Evolutionary conservation across 2,888 invertebrate genomes (phyloP).

Genomic region (Parasteatoda lunata): DNA sequence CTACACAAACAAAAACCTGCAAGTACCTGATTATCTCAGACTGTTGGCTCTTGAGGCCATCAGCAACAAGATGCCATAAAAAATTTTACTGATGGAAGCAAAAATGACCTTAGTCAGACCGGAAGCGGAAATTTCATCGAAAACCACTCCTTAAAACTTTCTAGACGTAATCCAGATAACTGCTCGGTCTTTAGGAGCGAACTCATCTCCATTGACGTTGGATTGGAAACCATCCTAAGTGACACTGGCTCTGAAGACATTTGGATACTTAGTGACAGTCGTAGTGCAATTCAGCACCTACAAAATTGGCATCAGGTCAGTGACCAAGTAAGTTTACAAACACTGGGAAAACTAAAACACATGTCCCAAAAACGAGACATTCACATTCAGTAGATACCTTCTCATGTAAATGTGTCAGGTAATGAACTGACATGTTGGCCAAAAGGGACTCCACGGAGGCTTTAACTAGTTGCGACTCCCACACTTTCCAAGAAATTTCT

Average conservation of each 20-base stretch:
- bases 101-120: conserved; percentile 1
- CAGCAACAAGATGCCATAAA: not conserved
- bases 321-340: not conserved
- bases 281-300: not conserved
- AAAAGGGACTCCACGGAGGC: not conserved
- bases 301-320: not conserved
- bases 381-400: not conserved
- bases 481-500: not conserved
- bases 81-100: conserved; percentile 8
- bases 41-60: conserved; percentile 14
- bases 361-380: not conserved
- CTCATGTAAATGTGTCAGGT: not conserved
- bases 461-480: not conserved
- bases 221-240: not conserved
- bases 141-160: not conserved
- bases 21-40: conserved; percentile 10
- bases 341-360: not conserved
- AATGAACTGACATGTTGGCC: too few species aligned
- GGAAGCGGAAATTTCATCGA: conserved; percentile 7
- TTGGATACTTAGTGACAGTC: conserved; percentile 15
- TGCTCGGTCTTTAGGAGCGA: not conserved
- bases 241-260: not conserved
- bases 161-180: conserved; percentile 18
- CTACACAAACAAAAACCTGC: too few species aligned
- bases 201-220: not conserved